Evolutionary conservation across 2,113 vertebrate species (phyloP).

Genomic region (Mola mola): DNA sequence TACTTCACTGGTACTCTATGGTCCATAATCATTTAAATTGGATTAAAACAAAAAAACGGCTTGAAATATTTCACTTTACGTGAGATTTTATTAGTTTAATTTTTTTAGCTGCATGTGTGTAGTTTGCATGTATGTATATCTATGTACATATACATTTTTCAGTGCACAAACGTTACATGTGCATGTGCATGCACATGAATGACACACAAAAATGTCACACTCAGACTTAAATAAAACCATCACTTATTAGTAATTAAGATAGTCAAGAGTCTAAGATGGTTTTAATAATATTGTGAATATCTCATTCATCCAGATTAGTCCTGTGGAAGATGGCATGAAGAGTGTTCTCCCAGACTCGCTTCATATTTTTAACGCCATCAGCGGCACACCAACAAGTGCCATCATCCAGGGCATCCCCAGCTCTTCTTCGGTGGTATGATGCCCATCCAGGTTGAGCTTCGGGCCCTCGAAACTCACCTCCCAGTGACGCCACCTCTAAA

Average conservation of each 20-base stretch:
- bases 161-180: no score
- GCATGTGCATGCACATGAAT: not conserved
- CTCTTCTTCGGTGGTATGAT: constrained; percentile 94
- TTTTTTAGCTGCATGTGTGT: constrained; percentile 33
- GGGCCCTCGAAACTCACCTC: not conserved
- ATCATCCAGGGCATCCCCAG: constrained; percentile 94
- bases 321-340: constrained; percentile 90
- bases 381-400: constrained; percentile 93
- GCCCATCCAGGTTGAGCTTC: constrained; percentile 11
- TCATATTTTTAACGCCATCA: constrained; percentile 99
- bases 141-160: constrained; percentile 16
- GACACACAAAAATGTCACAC: no score
- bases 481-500: constrained; percentile 3
- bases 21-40: no score
- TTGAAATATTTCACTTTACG: no score
- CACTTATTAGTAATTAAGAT: no score
- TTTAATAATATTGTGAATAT: constrained; percentile 5
- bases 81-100: no score
- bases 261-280: no score
- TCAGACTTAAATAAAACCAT: no score
- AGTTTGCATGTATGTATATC: constrained; percentile 9
- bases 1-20: no score
- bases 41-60: no score
- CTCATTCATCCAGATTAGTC: constrained; percentile 85
- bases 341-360: constrained; percentile 90